Evolutionary conservation across 2,797 vertebrate species (phyloP), one percentile per base, ranked within the genome.

Genomic region (Garrulus glandarius): DNA sequence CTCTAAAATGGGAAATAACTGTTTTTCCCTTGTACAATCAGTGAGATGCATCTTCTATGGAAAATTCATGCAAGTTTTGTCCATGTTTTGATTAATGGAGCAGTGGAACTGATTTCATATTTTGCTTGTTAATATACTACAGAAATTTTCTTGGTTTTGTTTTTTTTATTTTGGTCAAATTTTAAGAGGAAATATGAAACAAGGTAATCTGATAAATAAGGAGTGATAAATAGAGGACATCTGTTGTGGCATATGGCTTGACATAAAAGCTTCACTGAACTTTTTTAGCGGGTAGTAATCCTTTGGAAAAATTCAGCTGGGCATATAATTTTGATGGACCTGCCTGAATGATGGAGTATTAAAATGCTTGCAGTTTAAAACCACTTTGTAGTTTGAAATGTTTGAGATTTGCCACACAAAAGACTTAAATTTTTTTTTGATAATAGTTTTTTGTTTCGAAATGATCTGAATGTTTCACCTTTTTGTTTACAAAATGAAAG

Each of bases 221-320:
- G 76, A 84, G 32, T 83, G 80, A 71, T 78, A 81, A 94, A 88
- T 63, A 65, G 50, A 68, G 29, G 70, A 78, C 83, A 75, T 90
- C 85, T 92, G 83, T 72, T 93, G 77, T 6, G 71, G 36, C 88
- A 84, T 92, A 97, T 93, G 93, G 87, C 85, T 76, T 94, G 65
- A 88, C 74, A 64, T 63, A 79, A 95, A 82, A 96, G n/a, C 84
- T 87, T 67, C 52, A 59, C 8, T 89, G 90, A 96, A 92, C 87
- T 94, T 95, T 92, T 92, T 88, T 57, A 87, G 59, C 75, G 88
- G 83, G 53, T 89, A 87, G 84, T 96, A 95, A 92, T 79, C 82
- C 91, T 95, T 92, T 63, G 87, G 94, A 94, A 96, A 91, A 97
- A 80, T 75, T 94, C n/a, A 81, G 19, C 34, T 74, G 36, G 27